A percentile compares a stretch with the other conserved stretches of the same genome.
Conservation (phyloP, 1,140 invertebrate species). For the Euura saliciscinereae region DNA sequence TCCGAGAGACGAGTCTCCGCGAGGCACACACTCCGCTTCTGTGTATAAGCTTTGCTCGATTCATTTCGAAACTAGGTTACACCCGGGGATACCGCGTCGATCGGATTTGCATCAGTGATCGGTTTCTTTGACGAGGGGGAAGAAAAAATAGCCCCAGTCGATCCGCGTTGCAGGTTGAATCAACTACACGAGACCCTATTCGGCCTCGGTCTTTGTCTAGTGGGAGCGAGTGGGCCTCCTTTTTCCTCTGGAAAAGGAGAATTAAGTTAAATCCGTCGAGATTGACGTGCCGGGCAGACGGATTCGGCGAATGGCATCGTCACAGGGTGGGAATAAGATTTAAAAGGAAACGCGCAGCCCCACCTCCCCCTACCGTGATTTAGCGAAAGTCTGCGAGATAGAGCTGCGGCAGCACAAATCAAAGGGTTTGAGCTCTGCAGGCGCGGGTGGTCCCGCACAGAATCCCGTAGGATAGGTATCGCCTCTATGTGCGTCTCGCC, state of each 20-base stretch:
- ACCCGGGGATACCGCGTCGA: too few species aligned
- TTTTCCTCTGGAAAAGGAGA: background rate
- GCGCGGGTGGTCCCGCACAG: too few species aligned
- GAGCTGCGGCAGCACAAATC: background rate
- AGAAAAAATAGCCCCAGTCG: too few species aligned
- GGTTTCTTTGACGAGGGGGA: too few species aligned
- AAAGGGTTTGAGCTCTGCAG: background rate
- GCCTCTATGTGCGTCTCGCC: background rate
- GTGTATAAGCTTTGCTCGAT: too few species aligned
- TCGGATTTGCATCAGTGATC: too few species aligned
- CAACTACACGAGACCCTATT: constrained; percentile 1
- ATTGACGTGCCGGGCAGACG: background rate
- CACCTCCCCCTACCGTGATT: too few species aligned
- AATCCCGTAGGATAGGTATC: constrained; percentile 3
- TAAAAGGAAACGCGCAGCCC: background rate
- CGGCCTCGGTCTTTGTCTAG: background rate
- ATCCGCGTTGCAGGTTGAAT: too few species aligned
- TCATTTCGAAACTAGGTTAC: too few species aligned
- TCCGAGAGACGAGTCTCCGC: too few species aligned
- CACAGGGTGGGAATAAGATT: constrained; percentile 4
- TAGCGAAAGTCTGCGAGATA: constrained; percentile 4
- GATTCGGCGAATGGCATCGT: background rate
- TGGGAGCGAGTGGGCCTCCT: background rate
- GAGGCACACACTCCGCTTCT: too few species aligned
- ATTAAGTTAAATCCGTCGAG: constrained; percentile 5